These are phyloP conservation scores for Piliocolobus tephrosceles DNA, from an alignment of 2,113 vertebrate genomes.

Conservation along the genomic window DNA sequence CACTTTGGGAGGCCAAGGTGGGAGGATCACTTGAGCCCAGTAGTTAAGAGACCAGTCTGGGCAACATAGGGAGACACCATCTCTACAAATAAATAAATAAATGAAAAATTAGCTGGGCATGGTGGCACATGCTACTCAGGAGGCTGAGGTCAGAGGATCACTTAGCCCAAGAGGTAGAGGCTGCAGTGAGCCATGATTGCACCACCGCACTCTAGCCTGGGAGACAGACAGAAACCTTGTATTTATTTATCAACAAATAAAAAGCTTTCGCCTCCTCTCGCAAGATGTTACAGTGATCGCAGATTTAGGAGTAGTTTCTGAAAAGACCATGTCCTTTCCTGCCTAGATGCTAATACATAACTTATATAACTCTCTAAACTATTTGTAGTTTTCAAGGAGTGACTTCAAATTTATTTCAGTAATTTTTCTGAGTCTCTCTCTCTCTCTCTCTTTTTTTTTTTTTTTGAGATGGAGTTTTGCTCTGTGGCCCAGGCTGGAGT, in stretches of 20 bases:
- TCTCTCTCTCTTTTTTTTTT: neutral
- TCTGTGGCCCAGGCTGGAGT: neutral
- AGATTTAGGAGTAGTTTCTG: conserved; percentile 22
- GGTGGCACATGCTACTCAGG: no score
- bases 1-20: neutral
- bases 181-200: no score
- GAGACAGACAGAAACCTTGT: no score
- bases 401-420: no score
- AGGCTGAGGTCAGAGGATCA: no score
- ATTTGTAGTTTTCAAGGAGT: neutral
- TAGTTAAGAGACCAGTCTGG: neutral
- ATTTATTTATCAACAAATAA: no score
- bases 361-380: neutral
- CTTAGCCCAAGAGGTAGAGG: no score
- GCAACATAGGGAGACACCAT: neutral
- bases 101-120: no score
- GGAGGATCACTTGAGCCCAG: neutral
- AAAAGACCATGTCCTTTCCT: conserved; percentile 9
- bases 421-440: no score
- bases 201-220: no score
- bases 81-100: neutral
- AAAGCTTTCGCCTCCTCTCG: neutral
- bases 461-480: neutral
- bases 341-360: conserved; percentile 29
- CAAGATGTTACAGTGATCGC: neutral